These are phyloP conservation scores for Typhlomys cinereus DNA, from an alignment of 2,113 vertebrate genomes.

Conservation along the genomic window DNA sequence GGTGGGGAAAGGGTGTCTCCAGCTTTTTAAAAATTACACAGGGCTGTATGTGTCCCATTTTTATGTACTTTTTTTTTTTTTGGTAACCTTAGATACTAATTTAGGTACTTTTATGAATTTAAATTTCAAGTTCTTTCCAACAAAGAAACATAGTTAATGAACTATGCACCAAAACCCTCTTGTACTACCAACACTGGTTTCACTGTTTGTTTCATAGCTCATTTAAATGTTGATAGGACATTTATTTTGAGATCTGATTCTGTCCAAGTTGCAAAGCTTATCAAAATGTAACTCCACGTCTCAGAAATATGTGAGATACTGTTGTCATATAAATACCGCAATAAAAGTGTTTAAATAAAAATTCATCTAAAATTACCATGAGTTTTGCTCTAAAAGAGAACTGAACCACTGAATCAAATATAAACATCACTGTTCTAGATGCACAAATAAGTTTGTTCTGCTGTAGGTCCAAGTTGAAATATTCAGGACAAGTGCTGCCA, in stretches of 20 bases:
- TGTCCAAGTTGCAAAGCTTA: slow-evolving; percentile 35
- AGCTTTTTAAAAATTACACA: too few relatives aligned
- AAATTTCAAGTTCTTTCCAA: background rate
- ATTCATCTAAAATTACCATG: slow-evolving; percentile 28
- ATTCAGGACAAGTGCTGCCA: background rate
- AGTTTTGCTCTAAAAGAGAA: slow-evolving; percentile 53
- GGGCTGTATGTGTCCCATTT: too few relatives aligned
- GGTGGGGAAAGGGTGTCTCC: too few relatives aligned
- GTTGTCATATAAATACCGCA: slow-evolving; percentile 57
- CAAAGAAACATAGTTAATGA: background rate
- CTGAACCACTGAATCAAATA: background rate
- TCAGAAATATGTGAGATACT: slow-evolving; percentile 49
- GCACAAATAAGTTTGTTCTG: background rate
- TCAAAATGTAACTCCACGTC: slow-evolving; percentile 25
- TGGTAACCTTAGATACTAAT: too few relatives aligned
- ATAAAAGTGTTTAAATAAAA: slow-evolving; percentile 65
- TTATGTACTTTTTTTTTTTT: too few relatives aligned
- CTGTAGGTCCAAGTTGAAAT: background rate
- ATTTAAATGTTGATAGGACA: slow-evolving; percentile 52
- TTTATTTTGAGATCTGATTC: slow-evolving; percentile 56
- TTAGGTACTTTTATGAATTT: background rate
- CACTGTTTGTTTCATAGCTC: slow-evolving; percentile 5
- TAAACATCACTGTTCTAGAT: slow-evolving; percentile 6
- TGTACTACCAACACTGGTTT: background rate
- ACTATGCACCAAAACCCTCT: background rate